Evolutionary conservation across 2,113 vertebrate genomes (phyloP), one percentile per base, ranked within the genome.

Genomic region (Spizaetus ornatus): DNA sequence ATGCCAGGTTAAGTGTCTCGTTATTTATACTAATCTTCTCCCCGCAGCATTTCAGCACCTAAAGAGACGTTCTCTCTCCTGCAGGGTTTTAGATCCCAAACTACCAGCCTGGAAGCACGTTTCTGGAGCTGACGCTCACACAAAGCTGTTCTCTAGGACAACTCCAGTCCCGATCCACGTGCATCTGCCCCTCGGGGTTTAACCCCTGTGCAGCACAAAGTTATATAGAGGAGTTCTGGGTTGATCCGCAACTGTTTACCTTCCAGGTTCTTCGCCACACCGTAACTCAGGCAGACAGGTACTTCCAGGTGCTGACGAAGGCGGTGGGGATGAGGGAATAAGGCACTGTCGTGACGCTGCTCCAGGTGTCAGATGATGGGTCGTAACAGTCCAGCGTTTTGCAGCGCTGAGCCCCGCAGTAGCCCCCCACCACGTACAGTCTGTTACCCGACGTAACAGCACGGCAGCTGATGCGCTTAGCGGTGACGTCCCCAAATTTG

Each of bases 231-330:
- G 55, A 95, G 81, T 52, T 69, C 70, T 6, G 65, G 42, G 25
- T 3, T 9, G 42, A n/a, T 20, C 13, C 8, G 2, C 48, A 55
- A 0, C 76, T 14, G 2, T 67, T 87, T 50, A 63, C 93, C 89
- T 81, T 11, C 55, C 63, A 42, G 62, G 9, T 22, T 34, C 53
- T 27, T 25, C 0, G 1, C 22, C 58, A 8, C 3, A 0, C 20
- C 1, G 3, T 3, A 32, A 0, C 90, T 97, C 93, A 97, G 61
- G 96, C 96, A 1, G 98, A 98, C 55, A 99, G 98, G 92, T 99
- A 98, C 88, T 98, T 98, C 98, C 98, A 99, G 90, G 98, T 99
- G 97, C 98, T 99, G 97, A 99, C 98, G 6, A 99, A 99, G 10
- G 98, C 98, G 1, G 98, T 98, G 38, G 98, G 98, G 62, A 99